These are phyloP conservation scores for Heliconius charithonia DNA, from an alignment of 2,888 invertebrate genomes.

Conservation along the genomic window DNA sequence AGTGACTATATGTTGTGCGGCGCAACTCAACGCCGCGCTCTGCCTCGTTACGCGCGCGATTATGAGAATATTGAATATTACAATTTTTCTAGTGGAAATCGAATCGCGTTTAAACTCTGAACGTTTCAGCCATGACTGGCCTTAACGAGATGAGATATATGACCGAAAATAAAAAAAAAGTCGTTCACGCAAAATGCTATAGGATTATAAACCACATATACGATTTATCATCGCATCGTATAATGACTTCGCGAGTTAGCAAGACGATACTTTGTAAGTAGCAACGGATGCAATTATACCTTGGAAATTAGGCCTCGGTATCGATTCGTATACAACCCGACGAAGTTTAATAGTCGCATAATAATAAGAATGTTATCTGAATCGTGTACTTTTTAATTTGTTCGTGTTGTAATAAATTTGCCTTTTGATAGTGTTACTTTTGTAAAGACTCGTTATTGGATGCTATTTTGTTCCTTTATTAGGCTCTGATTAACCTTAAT, in stretches of 20 bases:
- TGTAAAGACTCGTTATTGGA: background rate
- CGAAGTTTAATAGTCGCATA: slow-evolving; percentile 4
- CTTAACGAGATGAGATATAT: no score
- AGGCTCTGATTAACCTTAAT: slow-evolving; percentile 12
- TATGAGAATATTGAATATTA: no score
- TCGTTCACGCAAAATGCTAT: slow-evolving; percentile 4
- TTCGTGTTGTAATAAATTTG: slow-evolving; percentile 9
- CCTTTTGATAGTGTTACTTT: slow-evolving; percentile 20
- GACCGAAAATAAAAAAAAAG: background rate
- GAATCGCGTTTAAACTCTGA: no score
- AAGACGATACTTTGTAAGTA: slow-evolving; percentile 44
- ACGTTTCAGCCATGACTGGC: no score
- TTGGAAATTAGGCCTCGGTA: slow-evolving; percentile 48
- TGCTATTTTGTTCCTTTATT: background rate
- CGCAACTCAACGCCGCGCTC: no score
- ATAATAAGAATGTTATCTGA: slow-evolving; percentile 1
- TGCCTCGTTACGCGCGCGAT: no score
- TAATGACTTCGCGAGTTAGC: slow-evolving; percentile 51
- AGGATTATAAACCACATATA: slow-evolving; percentile 26
- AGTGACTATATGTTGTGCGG: no score
- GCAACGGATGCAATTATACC: slow-evolving; percentile 52
- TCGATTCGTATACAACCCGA: slow-evolving; percentile 21
- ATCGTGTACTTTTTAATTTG: slow-evolving; percentile 16
- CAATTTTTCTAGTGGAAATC: no score
- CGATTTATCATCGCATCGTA: slow-evolving; percentile 50